Percentiles rank a stretch among this genome's conserved stretches.
Evolutionary conservation across 1,140 invertebrate genomes (phyloP).

Genomic region (Drosophila chauvacae): DNA sequence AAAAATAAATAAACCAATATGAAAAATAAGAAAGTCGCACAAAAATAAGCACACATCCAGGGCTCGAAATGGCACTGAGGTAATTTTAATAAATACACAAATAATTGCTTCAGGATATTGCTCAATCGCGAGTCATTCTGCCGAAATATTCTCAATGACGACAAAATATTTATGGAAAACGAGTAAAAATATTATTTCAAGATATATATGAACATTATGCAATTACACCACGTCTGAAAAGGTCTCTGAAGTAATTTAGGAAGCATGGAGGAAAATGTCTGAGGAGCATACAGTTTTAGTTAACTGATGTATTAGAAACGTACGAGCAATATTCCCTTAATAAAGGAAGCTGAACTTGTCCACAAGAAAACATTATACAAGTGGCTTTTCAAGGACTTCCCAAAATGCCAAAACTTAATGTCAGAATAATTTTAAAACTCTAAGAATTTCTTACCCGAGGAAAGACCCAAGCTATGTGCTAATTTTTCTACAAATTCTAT

Average conservation of each 20-base stretch:
- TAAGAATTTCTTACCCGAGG: background rate
- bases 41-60: conserved; percentile 24
- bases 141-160: background rate
- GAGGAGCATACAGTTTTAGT: background rate
- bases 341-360: too few species aligned
- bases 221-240: background rate
- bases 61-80: conserved; percentile 34
- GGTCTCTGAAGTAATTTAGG: background rate
- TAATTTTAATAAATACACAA: conserved; percentile 64
- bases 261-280: background rate
- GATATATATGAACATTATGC: background rate
- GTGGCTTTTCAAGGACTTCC: too few species aligned
- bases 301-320: too few species aligned
- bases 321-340: too few species aligned
- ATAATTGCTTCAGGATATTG: conserved; percentile 55
- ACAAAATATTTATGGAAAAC: background rate
- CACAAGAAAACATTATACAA: too few species aligned
- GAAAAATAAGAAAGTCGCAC: conserved; percentile 30
- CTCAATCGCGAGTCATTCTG: conserved; percentile 13
- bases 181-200: background rate
- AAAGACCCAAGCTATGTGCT: background rate
- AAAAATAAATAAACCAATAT: conserved; percentile 54
- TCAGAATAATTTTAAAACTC: too few species aligned
- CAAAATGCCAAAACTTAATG: too few species aligned
- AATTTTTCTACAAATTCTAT: background rate